A percentile compares a stretch with the other conserved stretches of the same genome.
Conservation (phyloP, 2,888 invertebrate genomes). For the Cosmia trapezina region DNA sequence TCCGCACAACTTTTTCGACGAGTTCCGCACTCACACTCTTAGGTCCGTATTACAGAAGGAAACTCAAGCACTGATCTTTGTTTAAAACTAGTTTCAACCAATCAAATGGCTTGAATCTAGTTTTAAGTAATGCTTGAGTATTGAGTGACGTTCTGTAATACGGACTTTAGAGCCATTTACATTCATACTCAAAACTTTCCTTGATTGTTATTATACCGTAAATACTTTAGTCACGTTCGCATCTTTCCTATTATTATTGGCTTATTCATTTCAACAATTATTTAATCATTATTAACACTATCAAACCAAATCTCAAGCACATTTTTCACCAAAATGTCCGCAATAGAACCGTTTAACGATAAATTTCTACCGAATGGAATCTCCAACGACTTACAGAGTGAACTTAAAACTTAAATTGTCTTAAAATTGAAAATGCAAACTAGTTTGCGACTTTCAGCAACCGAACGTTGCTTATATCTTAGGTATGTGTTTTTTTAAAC, state of each 20-base stretch:
- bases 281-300: background rate
- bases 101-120: too few relatives aligned
- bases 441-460: slow-evolving; percentile 77
- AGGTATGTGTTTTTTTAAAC: slow-evolving; percentile 70
- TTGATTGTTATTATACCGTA: too few relatives aligned
- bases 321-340: background rate
- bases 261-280: too few relatives aligned
- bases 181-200: too few relatives aligned
- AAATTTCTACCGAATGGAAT: slow-evolving; percentile 79
- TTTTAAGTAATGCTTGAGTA: too few relatives aligned
- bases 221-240: background rate
- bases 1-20: too few relatives aligned
- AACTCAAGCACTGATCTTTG: too few relatives aligned
- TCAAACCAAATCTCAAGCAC: background rate
- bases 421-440: slow-evolving; percentile 88
- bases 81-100: too few relatives aligned
- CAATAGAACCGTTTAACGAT: slow-evolving; percentile 70
- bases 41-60: too few relatives aligned
- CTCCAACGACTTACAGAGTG: slow-evolving; percentile 66
- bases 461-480: slow-evolving; percentile 64
- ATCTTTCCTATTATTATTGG: background rate
- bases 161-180: too few relatives aligned
- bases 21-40: too few relatives aligned
- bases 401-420: slow-evolving; percentile 85
- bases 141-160: too few relatives aligned